phyloP scores from a whole-genome alignment of 1,140 invertebrate species.

The Aricia agestis region DNA sequence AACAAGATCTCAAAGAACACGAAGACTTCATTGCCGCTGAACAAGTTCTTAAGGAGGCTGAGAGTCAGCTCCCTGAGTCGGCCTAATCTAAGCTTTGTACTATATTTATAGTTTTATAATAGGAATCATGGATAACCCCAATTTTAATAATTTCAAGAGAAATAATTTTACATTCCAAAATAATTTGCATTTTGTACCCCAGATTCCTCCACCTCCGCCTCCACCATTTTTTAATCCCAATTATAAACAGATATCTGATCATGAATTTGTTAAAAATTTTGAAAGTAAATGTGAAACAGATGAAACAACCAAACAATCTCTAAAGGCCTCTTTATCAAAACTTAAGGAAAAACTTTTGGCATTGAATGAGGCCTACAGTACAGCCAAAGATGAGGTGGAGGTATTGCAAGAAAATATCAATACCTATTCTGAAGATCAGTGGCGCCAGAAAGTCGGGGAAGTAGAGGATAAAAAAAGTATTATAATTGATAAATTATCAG shows the following conservation, averaged over 20 bases:
- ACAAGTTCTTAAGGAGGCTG: slow-evolving; percentile 83
- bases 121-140: slow-evolving; percentile 64
- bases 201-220: slow-evolving; percentile 37
- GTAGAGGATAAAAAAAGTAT: slow-evolving; percentile 68
- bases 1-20: slow-evolving; percentile 85
- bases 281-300: slow-evolving; percentile 25
- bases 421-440: slow-evolving; percentile 71
- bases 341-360: slow-evolving; percentile 48
- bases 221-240: slow-evolving; percentile 28
- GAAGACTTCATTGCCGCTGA: slow-evolving; percentile 84
- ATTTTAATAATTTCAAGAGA: slow-evolving; percentile 54
- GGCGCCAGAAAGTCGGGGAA: slow-evolving; percentile 70
- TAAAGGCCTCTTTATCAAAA: slow-evolving; percentile 32
- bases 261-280: slow-evolving; percentile 53
- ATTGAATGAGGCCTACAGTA: slow-evolving; percentile 51
- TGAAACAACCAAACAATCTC: not conserved
- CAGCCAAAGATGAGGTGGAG: slow-evolving; percentile 65
- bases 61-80: slow-evolving; percentile 75
- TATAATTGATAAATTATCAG: slow-evolving; percentile 60
- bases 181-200: slow-evolving; percentile 28
- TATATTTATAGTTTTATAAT: slow-evolving; percentile 44
- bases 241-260: slow-evolving; percentile 35
- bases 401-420: slow-evolving; percentile 65
- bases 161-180: slow-evolving; percentile 63
- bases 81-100: slow-evolving; percentile 33